A percentile compares a stretch with the other conserved stretches of the same genome.
Evolutionary conservation across 2,113 vertebrate genomes (phyloP).

Genomic region (Lophius piscatorius): DNA sequence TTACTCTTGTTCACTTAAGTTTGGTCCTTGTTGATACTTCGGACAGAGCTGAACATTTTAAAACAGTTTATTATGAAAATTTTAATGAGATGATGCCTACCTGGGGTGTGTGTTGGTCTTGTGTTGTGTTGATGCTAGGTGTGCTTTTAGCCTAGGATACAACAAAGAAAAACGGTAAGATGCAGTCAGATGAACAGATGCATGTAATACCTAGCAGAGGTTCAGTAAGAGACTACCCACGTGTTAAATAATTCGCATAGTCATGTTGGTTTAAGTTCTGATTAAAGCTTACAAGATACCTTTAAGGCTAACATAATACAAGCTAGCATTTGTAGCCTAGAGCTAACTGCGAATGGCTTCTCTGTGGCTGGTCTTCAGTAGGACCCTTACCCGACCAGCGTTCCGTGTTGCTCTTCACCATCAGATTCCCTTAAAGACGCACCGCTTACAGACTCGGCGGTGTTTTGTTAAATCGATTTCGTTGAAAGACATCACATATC

Average conservation of each 20-base stretch:
- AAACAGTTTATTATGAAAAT: too few relatives aligned
- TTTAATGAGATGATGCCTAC: too few relatives aligned
- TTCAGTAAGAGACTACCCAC: slow-evolving; percentile 1
- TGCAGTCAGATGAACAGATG: background rate
- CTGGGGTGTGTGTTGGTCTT: background rate
- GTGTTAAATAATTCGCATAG: slow-evolving; percentile 7
- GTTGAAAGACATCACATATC: background rate
- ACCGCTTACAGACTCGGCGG: slow-evolving; percentile 7
- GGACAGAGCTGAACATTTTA: too few relatives aligned
- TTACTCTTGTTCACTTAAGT: too few relatives aligned
- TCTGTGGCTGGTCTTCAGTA: slow-evolving; percentile 4
- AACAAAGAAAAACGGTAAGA: background rate
- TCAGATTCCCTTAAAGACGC: background rate
- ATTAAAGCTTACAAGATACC: slow-evolving; percentile 3
- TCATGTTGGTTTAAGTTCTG: background rate
- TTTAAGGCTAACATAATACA: slow-evolving; percentile 39
- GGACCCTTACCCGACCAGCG: slow-evolving; percentile 45
- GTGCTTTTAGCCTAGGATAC: background rate
- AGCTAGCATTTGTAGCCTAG: too few relatives aligned
- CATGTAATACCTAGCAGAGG: background rate
- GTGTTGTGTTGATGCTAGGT: background rate
- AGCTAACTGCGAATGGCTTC: slow-evolving; percentile 32
- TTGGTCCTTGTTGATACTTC: too few relatives aligned
- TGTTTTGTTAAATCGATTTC: background rate
- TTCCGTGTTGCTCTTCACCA: slow-evolving; percentile 7